These are phyloP conservation scores for Odontamblyopus lacepedii DNA, from an alignment of 2,797 vertebrate species.

Conservation along the genomic window DNA sequence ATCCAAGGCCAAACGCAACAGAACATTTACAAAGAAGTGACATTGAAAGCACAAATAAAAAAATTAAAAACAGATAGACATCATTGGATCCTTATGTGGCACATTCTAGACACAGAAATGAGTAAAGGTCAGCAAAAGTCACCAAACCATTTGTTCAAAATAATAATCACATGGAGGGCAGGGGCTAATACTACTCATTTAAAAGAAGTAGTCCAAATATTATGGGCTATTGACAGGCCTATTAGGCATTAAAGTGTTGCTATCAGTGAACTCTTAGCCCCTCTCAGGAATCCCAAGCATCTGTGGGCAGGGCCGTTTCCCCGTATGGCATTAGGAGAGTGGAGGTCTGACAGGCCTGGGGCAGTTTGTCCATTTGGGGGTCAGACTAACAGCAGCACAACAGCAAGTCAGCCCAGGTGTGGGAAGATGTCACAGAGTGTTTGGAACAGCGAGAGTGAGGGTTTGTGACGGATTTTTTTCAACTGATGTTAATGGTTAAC, in stretches of 20 bases:
- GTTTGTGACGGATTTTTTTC: too few relatives aligned
- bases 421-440: background rate
- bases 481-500: too few relatives aligned
- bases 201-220: background rate
- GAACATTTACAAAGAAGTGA: background rate
- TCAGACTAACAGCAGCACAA: constrained; percentile 25
- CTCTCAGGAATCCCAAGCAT: constrained; percentile 71
- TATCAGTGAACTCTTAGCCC: constrained; percentile 40
- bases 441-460: background rate
- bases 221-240: constrained; percentile 1
- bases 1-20: constrained; percentile 11
- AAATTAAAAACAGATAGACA: background rate
- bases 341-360: constrained; percentile 22
- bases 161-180: background rate
- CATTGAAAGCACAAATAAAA: background rate
- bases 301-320: constrained; percentile 33
- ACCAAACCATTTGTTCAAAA: background rate
- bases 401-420: constrained; percentile 20
- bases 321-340: constrained; percentile 29
- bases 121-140: background rate
- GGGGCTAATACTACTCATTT: background rate
- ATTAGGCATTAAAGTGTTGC: constrained; percentile 31
- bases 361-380: constrained; percentile 26
- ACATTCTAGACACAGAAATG: background rate
- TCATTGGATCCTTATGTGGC: background rate